Evolutionary conservation across 2,797 vertebrate genomes (phyloP).

Genomic region (Dermochelys coriacea): DNA sequence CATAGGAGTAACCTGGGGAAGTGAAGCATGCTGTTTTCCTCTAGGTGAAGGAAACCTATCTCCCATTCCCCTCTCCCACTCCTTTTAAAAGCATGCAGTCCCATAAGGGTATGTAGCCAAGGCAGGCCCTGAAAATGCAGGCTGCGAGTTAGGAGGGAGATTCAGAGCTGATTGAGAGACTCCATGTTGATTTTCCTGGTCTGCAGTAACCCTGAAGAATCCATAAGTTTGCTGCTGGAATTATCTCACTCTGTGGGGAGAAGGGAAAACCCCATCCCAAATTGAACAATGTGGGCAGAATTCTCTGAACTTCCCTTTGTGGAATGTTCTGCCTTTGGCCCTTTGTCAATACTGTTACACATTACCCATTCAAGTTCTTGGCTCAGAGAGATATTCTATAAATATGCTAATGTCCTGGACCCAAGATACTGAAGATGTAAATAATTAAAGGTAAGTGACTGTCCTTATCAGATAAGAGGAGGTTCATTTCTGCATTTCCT

Average conservation of each 20-base stretch:
- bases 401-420: neutral
- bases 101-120: neutral
- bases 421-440: neutral
- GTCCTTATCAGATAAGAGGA: neutral
- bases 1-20: neutral
- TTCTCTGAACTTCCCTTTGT: neutral
- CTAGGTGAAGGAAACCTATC: neutral
- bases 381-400: slow-evolving; percentile 18
- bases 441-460: neutral
- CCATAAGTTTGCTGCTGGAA: neutral
- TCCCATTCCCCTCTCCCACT: neutral
- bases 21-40: rapidly evolving
- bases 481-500: neutral
- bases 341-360: slow-evolving; percentile 53
- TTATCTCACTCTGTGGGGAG: neutral
- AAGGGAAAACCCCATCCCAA: neutral
- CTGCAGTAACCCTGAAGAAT: neutral
- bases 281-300: neutral
- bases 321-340: neutral
- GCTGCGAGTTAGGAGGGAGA: neutral
- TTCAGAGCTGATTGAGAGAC: neutral
- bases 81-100: neutral
- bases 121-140: neutral
- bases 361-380: slow-evolving; percentile 44
- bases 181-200: neutral